These are phyloP conservation scores for Hesperophylax magnus DNA, from an alignment of 1,140 invertebrate genomes.

Conservation along the genomic window DNA sequence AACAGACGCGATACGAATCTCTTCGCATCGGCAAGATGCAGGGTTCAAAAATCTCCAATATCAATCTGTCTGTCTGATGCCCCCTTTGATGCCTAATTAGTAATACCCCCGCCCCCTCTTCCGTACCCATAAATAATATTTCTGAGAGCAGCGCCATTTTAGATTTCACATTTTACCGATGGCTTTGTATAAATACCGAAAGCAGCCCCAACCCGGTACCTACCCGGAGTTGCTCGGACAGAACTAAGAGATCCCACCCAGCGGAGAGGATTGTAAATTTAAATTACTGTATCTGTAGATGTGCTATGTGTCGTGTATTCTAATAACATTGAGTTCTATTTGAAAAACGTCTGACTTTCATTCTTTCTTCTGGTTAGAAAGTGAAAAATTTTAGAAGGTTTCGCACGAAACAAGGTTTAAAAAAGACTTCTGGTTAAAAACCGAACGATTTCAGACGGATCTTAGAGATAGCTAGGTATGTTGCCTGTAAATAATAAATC, in stretches of 20 bases:
- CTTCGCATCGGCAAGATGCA: constrained; percentile 15
- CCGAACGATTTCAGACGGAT: too few relatives aligned
- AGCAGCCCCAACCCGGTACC: not conserved
- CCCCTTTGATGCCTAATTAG: constrained; percentile 56
- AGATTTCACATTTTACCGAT: constrained; percentile 36
- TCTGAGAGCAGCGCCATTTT: constrained; percentile 36
- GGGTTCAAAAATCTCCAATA: constrained; percentile 34
- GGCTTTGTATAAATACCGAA: constrained; percentile 25
- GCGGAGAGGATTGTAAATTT: too few relatives aligned
- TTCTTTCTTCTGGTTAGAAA: too few relatives aligned
- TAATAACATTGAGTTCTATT: too few relatives aligned
- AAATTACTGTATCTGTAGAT: too few relatives aligned
- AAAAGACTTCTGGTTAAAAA: too few relatives aligned
- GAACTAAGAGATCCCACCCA: not conserved
- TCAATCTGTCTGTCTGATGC: constrained; percentile 46
- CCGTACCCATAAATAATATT: constrained; percentile 35
- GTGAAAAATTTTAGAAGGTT: too few relatives aligned
- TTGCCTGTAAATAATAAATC: too few relatives aligned
- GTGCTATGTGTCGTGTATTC: too few relatives aligned
- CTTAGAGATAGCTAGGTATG: too few relatives aligned
- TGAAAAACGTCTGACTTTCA: too few relatives aligned
- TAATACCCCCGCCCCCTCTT: constrained; percentile 42
- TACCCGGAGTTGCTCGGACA: constrained; percentile 5
- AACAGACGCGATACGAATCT: not conserved
- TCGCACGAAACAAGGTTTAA: too few relatives aligned